A percentile compares a stretch with the other conserved stretches of the same genome.
phyloP scores from a whole-genome alignment of 2,888 invertebrate genomes.

The Tipula confusa region DNA sequence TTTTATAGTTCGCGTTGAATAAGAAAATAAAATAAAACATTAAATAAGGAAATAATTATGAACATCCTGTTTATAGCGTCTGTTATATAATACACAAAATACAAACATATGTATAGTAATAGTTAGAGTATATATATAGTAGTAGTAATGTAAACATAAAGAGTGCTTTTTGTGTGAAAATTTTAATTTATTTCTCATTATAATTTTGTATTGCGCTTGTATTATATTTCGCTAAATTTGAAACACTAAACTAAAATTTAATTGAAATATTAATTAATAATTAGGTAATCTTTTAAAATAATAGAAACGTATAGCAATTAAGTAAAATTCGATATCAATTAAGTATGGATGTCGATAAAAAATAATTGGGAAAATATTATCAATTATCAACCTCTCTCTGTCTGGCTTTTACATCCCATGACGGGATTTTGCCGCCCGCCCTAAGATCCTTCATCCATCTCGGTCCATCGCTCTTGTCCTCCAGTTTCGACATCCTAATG shows the following conservation, averaged over 20 bases:
- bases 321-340: no score
- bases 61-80: neutral
- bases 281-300: neutral
- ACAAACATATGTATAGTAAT: neutral
- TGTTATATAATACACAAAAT: neutral
- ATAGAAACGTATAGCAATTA: no score
- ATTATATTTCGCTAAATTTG: no score
- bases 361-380: no score
- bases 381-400: no score
- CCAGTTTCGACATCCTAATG: no score
- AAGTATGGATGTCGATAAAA: no score
- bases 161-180: neutral
- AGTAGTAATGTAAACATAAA: neutral
- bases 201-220: neutral
- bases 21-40: neutral
- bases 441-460: no score
- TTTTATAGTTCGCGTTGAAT: neutral
- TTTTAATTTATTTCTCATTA: neutral
- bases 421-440: no score
- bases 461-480: no score
- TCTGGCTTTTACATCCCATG: no score
- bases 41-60: slow-evolving; percentile 3
- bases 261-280: slow-evolving; percentile 12
- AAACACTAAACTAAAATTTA: neutral
- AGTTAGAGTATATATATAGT: no score